Evolutionary conservation across 30 jellyfish, hydroid and myxozoan species (phyloP), one percentile per base, ranked within the genome.

Genomic region (Phacellophora camtschatica): DNA sequence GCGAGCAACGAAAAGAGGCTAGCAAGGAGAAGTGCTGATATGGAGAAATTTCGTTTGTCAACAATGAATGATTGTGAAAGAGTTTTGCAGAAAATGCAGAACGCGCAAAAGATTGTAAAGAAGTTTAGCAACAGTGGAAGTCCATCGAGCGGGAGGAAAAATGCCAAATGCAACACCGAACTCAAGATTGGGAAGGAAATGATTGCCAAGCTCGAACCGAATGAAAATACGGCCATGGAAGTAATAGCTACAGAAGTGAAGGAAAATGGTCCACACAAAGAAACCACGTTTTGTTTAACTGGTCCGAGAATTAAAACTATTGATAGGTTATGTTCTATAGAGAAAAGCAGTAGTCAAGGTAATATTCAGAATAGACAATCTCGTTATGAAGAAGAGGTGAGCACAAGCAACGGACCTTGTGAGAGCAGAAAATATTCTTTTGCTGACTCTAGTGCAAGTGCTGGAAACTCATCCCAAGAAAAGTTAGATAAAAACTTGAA

Each of bases 21-120:
- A 3, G 71, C 82, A 0, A 61, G 74, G 23, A 25, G 90, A 55
- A 78, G 74, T 58, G 82, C 64, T 1, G 90, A 78, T 45, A 58
- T 78, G 90, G 90, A 78, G 12, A 18, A 37, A 8, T 78, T 78
- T 46, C 49, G 90, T 13, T 25, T 43, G 49, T 33, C 90, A 12
- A 50, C 82, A 7, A 11, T 78, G 61, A 29, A 29, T 13, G 90
- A 78, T 36, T 78, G 90, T 29, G 77, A 68, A 31, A 53, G 31
- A 36, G 77, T 78, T 10, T 50, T 78, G 54, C 48, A 58, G 78
- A 78, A 78, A 49, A 51, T 78, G 71, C 45, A 63, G 54, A 39
- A 64, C 23, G 82, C 70, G 31, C 69, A 62, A 37, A 18, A 27
- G 34, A 43, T 78, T 39, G 66, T 67, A 11, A 27, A 74, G 69